These are phyloP conservation scores for Etheostoma perlongum DNA, from an alignment of 2,797 vertebrate genomes.

Conservation along the genomic window DNA sequence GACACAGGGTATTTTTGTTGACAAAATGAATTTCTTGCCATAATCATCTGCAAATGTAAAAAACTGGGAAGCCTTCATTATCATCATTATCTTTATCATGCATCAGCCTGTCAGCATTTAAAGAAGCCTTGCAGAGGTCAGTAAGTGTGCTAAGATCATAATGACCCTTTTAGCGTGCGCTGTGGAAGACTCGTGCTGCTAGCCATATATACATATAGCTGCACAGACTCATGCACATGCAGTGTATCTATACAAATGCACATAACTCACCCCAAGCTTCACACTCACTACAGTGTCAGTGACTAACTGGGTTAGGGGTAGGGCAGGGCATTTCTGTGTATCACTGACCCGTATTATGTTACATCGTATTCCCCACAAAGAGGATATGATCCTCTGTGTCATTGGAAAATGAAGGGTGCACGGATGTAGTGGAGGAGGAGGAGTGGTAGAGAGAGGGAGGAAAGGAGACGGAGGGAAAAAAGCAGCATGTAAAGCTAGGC, in stretches of 20 bases:
- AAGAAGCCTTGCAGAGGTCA: constrained; percentile 37
- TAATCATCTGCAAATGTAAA: neutral
- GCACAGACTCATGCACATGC: constrained; percentile 20
- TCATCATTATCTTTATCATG: constrained; percentile 15
- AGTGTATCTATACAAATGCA: constrained; percentile 24
- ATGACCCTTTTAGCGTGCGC: constrained; percentile 43
- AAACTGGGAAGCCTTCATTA: constrained; percentile 2
- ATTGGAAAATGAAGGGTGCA: constrained; percentile 61
- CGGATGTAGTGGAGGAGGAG: constrained; percentile 46
- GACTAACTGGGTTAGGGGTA: constrained; percentile 66
- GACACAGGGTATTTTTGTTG: constrained; percentile 18
- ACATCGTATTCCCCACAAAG: constrained; percentile 55
- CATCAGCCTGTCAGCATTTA: constrained; percentile 27
- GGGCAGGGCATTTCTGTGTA: constrained; percentile 53
- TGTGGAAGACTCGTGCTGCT: constrained; percentile 33
- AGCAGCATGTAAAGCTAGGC: neutral
- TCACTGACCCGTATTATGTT: constrained; percentile 72
- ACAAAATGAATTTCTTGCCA: neutral
- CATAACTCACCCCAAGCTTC: constrained; percentile 20
- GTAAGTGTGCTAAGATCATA: constrained; percentile 46
- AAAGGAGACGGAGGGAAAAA: neutral
- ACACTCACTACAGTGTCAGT: constrained; percentile 28
- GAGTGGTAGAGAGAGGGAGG: neutral
- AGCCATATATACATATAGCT: constrained; percentile 2
- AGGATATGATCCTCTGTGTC: constrained; percentile 67